phyloP scores from a whole-genome alignment of 2,888 invertebrate genomes.

The Drosophila paramelanica region DNA sequence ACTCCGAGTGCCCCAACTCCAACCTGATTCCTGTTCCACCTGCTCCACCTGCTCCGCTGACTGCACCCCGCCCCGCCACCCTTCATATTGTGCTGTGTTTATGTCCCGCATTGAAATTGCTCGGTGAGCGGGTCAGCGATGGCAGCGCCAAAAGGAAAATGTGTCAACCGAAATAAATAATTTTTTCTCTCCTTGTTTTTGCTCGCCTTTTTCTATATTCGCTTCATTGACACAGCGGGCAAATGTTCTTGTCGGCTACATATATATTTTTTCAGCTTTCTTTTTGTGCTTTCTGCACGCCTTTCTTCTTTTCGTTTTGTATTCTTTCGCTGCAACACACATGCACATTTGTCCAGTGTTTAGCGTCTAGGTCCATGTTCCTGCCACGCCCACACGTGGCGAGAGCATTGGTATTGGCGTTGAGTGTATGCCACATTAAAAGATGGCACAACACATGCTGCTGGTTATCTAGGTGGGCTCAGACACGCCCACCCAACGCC shows the following conservation, averaged over 20 bases:
- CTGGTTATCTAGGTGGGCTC: slow-evolving; percentile 44
- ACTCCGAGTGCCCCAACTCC: slow-evolving; percentile 8
- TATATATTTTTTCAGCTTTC: slow-evolving; percentile 29
- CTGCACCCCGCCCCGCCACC: neutral
- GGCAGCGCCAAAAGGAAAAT: slow-evolving; percentile 53
- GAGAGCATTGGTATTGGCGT: slow-evolving; percentile 23
- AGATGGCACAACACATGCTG: slow-evolving; percentile 56
- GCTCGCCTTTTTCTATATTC: slow-evolving; percentile 46
- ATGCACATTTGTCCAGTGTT: slow-evolving; percentile 72
- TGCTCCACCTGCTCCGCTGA: neutral
- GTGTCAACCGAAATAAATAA: slow-evolving; percentile 72
- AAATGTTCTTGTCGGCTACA: slow-evolving; percentile 55
- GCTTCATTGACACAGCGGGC: slow-evolving; percentile 60
- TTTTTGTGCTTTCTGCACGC: slow-evolving; percentile 1
- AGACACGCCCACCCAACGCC: slow-evolving; percentile 32
- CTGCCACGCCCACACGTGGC: slow-evolving; percentile 65
- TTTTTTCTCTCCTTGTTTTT: slow-evolving; percentile 37
- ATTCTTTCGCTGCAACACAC: slow-evolving; percentile 51
- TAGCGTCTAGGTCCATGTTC: slow-evolving; percentile 53
- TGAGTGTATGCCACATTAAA: slow-evolving; percentile 69
- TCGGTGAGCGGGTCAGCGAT: slow-evolving; percentile 67
- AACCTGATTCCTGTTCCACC: neutral
- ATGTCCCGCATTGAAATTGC: slow-evolving; percentile 63
- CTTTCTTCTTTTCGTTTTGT: slow-evolving; percentile 14
- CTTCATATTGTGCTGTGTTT: slow-evolving; percentile 41